Base-by-base conservation (phyloP, 2,797 vertebrate species). In the Antennarius maculatus region DNA sequence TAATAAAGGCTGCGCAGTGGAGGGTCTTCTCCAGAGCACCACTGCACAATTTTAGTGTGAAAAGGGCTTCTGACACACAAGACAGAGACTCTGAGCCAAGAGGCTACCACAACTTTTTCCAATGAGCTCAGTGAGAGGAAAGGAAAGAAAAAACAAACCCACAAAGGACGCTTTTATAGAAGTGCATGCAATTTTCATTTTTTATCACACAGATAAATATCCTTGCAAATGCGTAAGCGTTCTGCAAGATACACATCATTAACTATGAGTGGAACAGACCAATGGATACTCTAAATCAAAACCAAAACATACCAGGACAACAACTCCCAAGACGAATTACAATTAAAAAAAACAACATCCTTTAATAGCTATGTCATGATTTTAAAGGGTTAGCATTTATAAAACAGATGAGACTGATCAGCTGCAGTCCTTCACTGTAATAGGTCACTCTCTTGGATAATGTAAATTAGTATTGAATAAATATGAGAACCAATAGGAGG, bases 201-300 rank as follows among this genome's bases (percentile, higher is more conserved):
- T 41, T 16, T 16, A 57, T 57, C 52, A 23, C 16, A 41, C 5
- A 47, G 37, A 72, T 6, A 34, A 37, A 74, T 56, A 56, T 57
- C 15, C 31, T 41, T 18, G 9, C 5, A 59, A 70, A 64, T 23
- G 29, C 16, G 10, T 54, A 45, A 54, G 7, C 49, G 43, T 15
- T 46, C 56, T 56, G 66, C 52, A 49, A 10, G 34, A 65, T 5
- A 55, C 23, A 41, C 14, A 53, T 53, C 6, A 10, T 42, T 59
- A 57, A 39, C 53, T 5, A 4, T 50, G 46, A 12, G 43, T 51
- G 12, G 66, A 10, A 27, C 15, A 54, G 45, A 13, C 1, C 37
- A 61, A 56, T 48, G 69, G 53, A 45, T 46, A 53, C 6, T 66
- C 59, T 18, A 43, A 41, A 61, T 55, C 56, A 53, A 54, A 51